Percentiles rank a stretch among this genome's conserved stretches.
Conservation (phyloP, 2,113 vertebrate species). For the Chloropsis cyanopogon region DNA sequence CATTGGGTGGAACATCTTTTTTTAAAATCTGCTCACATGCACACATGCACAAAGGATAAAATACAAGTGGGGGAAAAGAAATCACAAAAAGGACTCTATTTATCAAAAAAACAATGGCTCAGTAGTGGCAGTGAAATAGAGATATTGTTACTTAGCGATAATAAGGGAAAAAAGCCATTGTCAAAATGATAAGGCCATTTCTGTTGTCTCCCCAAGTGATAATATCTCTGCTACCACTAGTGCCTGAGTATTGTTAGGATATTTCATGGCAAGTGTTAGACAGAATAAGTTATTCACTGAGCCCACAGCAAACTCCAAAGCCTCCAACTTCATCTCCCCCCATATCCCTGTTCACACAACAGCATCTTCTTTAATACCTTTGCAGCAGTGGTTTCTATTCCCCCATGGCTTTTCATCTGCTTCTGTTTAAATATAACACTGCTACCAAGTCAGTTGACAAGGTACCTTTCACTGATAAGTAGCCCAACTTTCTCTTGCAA, state of each 20-base stretch:
- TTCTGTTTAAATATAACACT: slow-evolving; percentile 30
- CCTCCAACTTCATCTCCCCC: slow-evolving; percentile 11
- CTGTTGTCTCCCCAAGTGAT: slow-evolving; percentile 66
- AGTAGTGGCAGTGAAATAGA: slow-evolving; percentile 38
- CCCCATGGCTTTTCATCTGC: slow-evolving; percentile 11
- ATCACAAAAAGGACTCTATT: slow-evolving; percentile 37
- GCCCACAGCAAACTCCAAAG: slow-evolving; percentile 41
- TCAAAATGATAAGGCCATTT: slow-evolving; percentile 71
- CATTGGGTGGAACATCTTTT: not conserved
- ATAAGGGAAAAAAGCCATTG: slow-evolving; percentile 63
- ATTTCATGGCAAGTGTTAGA: slow-evolving; percentile 61
- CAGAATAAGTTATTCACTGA: slow-evolving; percentile 58
- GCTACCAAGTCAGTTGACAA: not conserved
- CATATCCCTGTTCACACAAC: not conserved
- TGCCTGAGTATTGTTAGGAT: slow-evolving; percentile 59
- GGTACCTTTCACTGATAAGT: slow-evolving; percentile 60
- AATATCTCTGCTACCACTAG: slow-evolving; percentile 56
- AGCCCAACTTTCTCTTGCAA: not conserved
- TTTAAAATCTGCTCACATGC: slow-evolving; percentile 26
- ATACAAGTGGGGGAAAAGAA: slow-evolving; percentile 10
- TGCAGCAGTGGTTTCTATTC: slow-evolving; percentile 12
- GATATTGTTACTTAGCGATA: slow-evolving; percentile 64
- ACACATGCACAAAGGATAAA: slow-evolving; percentile 13
- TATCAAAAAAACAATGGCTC: slow-evolving; percentile 58
- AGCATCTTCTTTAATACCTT: slow-evolving; percentile 37